Evolutionary conservation across 2,888 invertebrate species (phyloP).

Genomic region (Ophion obscuratus): DNA sequence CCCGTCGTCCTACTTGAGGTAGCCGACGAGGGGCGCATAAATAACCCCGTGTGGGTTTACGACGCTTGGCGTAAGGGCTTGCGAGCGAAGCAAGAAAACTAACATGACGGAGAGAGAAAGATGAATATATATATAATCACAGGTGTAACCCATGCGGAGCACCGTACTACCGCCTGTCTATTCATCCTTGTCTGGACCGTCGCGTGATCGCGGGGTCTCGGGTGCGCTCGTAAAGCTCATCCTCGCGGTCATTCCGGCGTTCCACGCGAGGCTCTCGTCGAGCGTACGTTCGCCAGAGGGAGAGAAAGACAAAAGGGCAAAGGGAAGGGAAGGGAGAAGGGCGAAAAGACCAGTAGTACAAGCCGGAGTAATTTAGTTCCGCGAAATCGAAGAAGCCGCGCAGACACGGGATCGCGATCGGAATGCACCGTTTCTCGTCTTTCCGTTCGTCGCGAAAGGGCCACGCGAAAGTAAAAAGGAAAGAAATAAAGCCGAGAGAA

Average conservation of each 20-base stretch:
- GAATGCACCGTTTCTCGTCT: slow-evolving; percentile 60
- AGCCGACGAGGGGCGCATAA: slow-evolving; percentile 82
- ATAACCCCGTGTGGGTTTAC: slow-evolving; percentile 81
- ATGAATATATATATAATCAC: slow-evolving; percentile 21
- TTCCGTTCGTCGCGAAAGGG: slow-evolving; percentile 21
- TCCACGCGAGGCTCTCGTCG: slow-evolving; percentile 65
- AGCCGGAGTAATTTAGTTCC: slow-evolving; percentile 67
- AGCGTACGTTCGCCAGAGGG: neutral
- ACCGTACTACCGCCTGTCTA: slow-evolving; percentile 37
- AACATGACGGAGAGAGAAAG: slow-evolving; percentile 28
- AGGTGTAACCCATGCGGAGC: slow-evolving; percentile 50
- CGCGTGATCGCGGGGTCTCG: slow-evolving; percentile 73
- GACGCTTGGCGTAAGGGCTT: slow-evolving; percentile 71
- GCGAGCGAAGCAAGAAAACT: slow-evolving; percentile 32
- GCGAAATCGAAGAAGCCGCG: slow-evolving; percentile 65
- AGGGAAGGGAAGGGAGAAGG: slow-evolving; percentile 28
- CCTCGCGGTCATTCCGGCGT: slow-evolving; percentile 76
- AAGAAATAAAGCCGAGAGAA: slow-evolving; percentile 15
- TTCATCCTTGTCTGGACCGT: slow-evolving; percentile 60
- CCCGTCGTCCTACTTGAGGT: slow-evolving; percentile 80
- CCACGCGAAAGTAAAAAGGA: neutral
- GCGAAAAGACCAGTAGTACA: slow-evolving; percentile 58
- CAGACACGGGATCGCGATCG: slow-evolving; percentile 55
- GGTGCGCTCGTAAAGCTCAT: slow-evolving; percentile 80
- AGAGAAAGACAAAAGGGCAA: slow-evolving; percentile 29